Percentiles rank a stretch among this genome's conserved stretches.
Evolutionary conservation across 2,797 vertebrate genomes (phyloP).

Genomic region (Pseudochaenichthys georgianus): DNA sequence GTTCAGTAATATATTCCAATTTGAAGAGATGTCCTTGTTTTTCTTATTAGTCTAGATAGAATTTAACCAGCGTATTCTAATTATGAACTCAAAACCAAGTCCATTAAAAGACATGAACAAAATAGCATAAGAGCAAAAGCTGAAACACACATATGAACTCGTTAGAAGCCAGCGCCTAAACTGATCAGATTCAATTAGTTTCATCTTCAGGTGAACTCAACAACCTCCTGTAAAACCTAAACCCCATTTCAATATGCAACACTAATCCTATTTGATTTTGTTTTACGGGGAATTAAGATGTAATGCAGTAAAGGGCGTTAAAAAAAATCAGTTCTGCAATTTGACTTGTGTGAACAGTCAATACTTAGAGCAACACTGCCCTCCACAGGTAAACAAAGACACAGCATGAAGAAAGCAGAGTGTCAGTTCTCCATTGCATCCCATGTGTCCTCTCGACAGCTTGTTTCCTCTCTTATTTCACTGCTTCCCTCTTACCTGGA

Average conservation of each 20-base stretch:
- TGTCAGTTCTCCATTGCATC: conserved; percentile 20
- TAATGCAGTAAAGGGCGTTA: conserved; percentile 66
- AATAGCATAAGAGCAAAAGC: neutral
- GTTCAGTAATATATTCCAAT: conserved; percentile 16
- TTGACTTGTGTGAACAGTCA: conserved; percentile 8
- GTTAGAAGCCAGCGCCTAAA: conserved; percentile 24
- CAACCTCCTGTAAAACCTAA: conserved; percentile 15
- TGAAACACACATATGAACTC: conserved; percentile 14
- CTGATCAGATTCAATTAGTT: conserved; percentile 17
- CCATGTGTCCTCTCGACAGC: conserved; percentile 33
- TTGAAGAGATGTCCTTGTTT: conserved; percentile 19
- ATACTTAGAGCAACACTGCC: conserved; percentile 83
- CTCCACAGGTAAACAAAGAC: conserved; percentile 63
- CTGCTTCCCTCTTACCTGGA: conserved; percentile 9
- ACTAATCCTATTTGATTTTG: conserved; percentile 45
- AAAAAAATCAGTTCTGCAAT: conserved; percentile 51
- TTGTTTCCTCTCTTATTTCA: conserved; percentile 27
- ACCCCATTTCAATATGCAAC: conserved; percentile 30
- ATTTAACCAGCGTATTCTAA: conserved; percentile 32
- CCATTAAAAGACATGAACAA: conserved; percentile 23
- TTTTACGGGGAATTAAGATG: conserved; percentile 55
- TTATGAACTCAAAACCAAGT: conserved; percentile 33
- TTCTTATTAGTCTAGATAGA: conserved; percentile 24
- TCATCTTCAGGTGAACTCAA: conserved; percentile 10
- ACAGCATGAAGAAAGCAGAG: conserved; percentile 26